Conservation (phyloP, 2,888 invertebrate species). For the Polietes domitor region DNA sequence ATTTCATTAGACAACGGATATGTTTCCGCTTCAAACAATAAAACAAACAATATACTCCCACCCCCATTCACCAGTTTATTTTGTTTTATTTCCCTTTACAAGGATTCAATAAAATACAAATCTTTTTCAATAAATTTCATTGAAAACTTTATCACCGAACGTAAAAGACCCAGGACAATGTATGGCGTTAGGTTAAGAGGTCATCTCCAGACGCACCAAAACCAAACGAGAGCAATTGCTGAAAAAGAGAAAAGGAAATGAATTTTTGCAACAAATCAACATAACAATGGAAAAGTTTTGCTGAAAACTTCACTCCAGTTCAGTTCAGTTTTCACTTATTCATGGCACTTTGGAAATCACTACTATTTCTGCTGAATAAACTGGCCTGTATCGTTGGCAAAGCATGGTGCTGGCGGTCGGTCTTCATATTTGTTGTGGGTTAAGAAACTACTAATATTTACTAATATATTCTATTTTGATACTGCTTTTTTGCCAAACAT, state of each 20-base stretch:
- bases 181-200: conserved; percentile 62
- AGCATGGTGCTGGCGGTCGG: background rate
- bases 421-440: conserved; percentile 51
- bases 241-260: conserved; percentile 1
- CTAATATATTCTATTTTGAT: conserved; percentile 28
- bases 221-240: background rate
- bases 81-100: background rate
- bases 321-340: conserved; percentile 16
- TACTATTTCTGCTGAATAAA: conserved; percentile 25
- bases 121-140: conserved; percentile 30
- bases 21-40: background rate
- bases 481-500: background rate
- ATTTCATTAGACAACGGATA: conserved; percentile 4
- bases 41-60: background rate
- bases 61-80: background rate
- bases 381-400: background rate
- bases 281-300: conserved; percentile 65
- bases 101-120: conserved; percentile 29
- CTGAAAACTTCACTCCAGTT: background rate
- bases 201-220: conserved; percentile 40
- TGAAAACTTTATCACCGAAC: conserved; percentile 1
- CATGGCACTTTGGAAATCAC: background rate
- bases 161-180: conserved; percentile 38
- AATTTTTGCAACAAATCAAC: conserved; percentile 60
- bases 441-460: conserved; percentile 60